These are phyloP conservation scores for Microctonus brassicae DNA, from an alignment of 2,888 invertebrate genomes.

Conservation along the genomic window DNA sequence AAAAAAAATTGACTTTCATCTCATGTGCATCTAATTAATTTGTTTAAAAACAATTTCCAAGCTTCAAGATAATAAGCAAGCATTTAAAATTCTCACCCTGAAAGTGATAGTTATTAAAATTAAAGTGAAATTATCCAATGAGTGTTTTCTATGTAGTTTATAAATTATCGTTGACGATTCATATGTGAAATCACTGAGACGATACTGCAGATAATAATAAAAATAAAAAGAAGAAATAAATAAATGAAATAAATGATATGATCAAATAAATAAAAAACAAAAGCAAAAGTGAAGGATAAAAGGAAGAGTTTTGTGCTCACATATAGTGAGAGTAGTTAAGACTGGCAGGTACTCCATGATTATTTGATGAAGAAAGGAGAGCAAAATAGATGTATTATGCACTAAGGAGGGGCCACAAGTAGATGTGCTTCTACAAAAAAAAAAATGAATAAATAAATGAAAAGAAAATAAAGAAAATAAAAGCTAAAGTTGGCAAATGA, in stretches of 20 bases:
- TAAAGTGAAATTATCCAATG: constrained; percentile 6
- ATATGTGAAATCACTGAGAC: constrained; percentile 1
- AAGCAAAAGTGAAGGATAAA: neutral
- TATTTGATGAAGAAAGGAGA: constrained; percentile 47
- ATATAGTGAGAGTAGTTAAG: constrained; percentile 37
- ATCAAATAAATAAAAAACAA: too few species aligned
- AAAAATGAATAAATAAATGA: constrained; percentile 38
- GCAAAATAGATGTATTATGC: constrained; percentile 43
- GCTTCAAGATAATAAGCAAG: constrained; percentile 8
- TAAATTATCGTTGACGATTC: constrained; percentile 15
- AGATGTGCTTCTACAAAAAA: constrained; percentile 45
- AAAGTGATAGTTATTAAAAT: constrained; percentile 5
- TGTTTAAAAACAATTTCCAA: neutral
- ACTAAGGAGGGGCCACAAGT: constrained; percentile 27
- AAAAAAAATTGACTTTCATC: constrained; percentile 5
- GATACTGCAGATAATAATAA: neutral
- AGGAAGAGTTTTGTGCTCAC: neutral
- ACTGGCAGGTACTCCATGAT: neutral
- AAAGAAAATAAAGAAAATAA: constrained; percentile 37
- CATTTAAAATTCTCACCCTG: constrained; percentile 8
- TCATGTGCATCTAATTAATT: neutral
- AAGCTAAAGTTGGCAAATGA: constrained; percentile 48
- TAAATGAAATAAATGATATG: neutral
- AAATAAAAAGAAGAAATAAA: neutral
- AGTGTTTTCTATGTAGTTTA: neutral